phyloP scores from a whole-genome alignment of 2,113 vertebrate species.

The Ceratotherium simum region DNA sequence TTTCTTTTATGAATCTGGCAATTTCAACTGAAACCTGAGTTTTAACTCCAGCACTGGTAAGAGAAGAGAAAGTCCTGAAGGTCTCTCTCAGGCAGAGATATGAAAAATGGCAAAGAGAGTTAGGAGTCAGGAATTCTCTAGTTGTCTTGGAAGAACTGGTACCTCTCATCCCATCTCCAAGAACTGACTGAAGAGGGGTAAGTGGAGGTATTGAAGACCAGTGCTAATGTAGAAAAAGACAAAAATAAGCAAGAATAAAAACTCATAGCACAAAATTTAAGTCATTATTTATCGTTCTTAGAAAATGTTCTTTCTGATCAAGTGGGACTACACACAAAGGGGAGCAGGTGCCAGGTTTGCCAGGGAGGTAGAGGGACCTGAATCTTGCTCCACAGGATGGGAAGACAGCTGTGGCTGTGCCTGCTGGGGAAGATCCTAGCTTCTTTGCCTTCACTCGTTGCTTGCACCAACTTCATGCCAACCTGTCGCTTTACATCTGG shows the following conservation, averaged over 20 bases:
- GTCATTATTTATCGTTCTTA: not conserved
- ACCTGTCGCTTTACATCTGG: too few species aligned
- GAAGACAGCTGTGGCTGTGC: not conserved
- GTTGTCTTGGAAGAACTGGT: not conserved
- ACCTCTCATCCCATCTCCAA: not conserved
- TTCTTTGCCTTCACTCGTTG: not conserved
- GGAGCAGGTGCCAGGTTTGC: not conserved
- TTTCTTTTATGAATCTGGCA: not conserved
- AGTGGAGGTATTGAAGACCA: not conserved
- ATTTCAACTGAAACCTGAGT: not conserved
- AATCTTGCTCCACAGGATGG: not conserved
- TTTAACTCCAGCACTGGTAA: not conserved
- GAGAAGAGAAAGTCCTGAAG: not conserved
- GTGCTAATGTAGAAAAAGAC: not conserved
- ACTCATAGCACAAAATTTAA: not conserved
- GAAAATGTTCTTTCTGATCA: not conserved
- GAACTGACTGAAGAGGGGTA: not conserved
- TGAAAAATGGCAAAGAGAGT: not conserved
- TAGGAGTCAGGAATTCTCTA: not conserved
- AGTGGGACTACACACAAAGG: not conserved
- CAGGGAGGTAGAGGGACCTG: not conserved
- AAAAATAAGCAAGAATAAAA: not conserved
- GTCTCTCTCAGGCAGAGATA: not conserved
- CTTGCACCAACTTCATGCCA: not conserved
- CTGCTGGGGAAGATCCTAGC: not conserved